Percentiles rank a stretch among this genome's conserved stretches.
Evolutionary conservation across 2,888 invertebrate genomes (phyloP).

Genomic region (Macrophya annulata): DNA sequence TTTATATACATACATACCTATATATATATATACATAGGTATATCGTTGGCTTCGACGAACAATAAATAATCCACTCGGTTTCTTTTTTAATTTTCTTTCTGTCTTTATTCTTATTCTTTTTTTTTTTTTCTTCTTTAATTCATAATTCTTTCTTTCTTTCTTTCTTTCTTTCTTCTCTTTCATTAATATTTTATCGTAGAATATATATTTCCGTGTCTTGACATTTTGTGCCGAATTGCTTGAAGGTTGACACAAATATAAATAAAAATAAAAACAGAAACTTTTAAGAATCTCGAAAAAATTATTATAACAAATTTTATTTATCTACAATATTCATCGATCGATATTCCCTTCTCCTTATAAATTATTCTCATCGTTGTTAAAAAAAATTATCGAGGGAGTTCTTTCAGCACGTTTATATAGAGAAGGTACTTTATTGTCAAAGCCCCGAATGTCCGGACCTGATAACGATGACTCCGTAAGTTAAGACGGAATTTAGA

Average conservation of each 20-base stretch:
- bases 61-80: slow-evolving; percentile 36
- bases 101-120: neutral
- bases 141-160: neutral
- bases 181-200: neutral
- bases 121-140: neutral
- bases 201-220: neutral
- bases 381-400: neutral
- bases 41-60: slow-evolving; percentile 15
- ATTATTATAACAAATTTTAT: neutral
- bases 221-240: neutral
- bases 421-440: slow-evolving; percentile 11
- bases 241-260: neutral
- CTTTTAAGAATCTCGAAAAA: neutral
- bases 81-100: slow-evolving; percentile 5
- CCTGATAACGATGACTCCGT: neutral
- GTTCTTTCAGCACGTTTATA: neutral
- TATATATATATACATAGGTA: neutral
- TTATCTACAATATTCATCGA: neutral
- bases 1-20: neutral
- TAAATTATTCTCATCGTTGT: neutral
- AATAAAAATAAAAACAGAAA: neutral
- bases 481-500: neutral
- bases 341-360: no score
- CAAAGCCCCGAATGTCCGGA: slow-evolving; percentile 11
- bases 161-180: neutral